Conservation (phyloP, 2,888 invertebrate species). For the Dasysyrphus tricinctus region DNA sequence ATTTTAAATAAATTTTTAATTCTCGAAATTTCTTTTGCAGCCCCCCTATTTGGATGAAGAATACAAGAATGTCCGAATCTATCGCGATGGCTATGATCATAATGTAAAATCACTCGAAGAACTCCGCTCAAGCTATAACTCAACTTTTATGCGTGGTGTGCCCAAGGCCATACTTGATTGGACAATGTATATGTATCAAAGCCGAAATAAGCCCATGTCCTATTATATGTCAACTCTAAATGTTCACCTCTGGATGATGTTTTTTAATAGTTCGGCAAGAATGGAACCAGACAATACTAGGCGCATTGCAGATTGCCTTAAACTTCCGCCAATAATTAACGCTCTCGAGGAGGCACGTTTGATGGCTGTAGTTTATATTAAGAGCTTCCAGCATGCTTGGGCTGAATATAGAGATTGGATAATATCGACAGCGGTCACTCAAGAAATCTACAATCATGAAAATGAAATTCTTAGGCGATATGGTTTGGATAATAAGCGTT, state of each 20-base stretch:
- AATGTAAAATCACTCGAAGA: constrained; percentile 79
- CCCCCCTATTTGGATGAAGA: constrained; percentile 78
- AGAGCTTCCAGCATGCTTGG: constrained; percentile 81
- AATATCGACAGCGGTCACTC: constrained; percentile 56
- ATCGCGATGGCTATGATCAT: constrained; percentile 80
- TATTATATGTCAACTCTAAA: constrained; percentile 81
- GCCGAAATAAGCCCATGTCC: constrained; percentile 81
- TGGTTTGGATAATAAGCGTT: constrained; percentile 79
- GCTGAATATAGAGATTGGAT: constrained; percentile 80
- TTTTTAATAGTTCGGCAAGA: constrained; percentile 80
- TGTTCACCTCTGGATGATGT: constrained; percentile 81
- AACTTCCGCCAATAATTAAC: constrained; percentile 80
- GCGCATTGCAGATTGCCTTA: constrained; percentile 80
- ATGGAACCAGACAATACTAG: constrained; percentile 78
- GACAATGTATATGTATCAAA: constrained; percentile 81
- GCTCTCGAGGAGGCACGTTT: constrained; percentile 80
- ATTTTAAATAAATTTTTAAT: background rate
- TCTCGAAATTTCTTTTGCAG: constrained; percentile 45
- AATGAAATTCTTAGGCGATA: constrained; percentile 79
- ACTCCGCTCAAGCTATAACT: constrained; percentile 78
- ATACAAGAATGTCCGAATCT: constrained; percentile 78
- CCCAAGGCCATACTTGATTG: constrained; percentile 80
- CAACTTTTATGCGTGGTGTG: constrained; percentile 78
- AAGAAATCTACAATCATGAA: constrained; percentile 80
- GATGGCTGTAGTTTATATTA: constrained; percentile 80